Base-by-base conservation (phyloP, 2,888 invertebrate species). In the Brenthis hecate region DNA sequence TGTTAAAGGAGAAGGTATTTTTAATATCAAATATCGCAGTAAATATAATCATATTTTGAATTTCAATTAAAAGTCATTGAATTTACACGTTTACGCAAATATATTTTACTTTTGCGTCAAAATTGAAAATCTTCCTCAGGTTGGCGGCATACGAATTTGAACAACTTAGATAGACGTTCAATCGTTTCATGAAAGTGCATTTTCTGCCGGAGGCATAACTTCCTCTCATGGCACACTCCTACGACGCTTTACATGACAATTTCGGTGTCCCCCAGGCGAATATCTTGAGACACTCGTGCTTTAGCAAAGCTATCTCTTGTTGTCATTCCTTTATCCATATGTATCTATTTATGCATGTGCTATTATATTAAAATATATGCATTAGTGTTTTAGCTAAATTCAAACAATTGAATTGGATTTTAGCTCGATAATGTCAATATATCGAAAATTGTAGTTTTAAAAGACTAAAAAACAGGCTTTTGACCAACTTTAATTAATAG, bases 181-280 rank as follows among this genome's bases (percentile, higher is more conserved):
- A 91, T 91, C 89, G 85, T 77, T 88, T 85, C 84, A 84, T 80
- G 85, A 89, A 90, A 92, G 91, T 91, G 91, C 90, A 92, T 88
- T 92, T 91, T 87, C 85, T 82, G 90, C 92, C 89, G 75, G 83
- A 82, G 91, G 91, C 89, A 80, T 81, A 78, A 78, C 80, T 78
- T 78, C 76, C 78, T 78, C 80, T 77, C 82, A 80, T 80, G 81
- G 80, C 81, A 78, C 82, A 81, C 80, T 85, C 80, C 79, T 82
- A 82, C 82, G 81, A 75, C 82, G 85, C 84, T 91, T 89, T 89
- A 90, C 89, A 91, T 91, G 89, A 90, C 90, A 91, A 91, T 91
- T 88, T 87, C 85, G 75, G 85, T 80, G 84, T 88, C 89, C 87
- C 89, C 78, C 77, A 81, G 88, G 87, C 85, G 78, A 76, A 77